Evolutionary conservation across 2,113 vertebrate species (phyloP), one percentile per base, ranked within the genome.

Genomic region (Empidonax alnorum): DNA sequence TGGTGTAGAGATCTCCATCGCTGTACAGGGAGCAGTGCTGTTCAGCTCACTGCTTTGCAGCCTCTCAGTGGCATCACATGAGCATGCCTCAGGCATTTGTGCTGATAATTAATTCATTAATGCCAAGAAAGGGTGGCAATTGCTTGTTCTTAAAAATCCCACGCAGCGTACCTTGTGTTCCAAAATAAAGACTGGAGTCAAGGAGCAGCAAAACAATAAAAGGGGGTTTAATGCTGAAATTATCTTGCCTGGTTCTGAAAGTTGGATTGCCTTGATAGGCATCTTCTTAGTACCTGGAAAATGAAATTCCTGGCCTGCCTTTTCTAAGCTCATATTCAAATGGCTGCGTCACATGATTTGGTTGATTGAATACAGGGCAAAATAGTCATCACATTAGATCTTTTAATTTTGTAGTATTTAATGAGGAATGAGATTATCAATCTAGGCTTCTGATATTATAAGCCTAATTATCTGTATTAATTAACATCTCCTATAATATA

Each of bases 91-190:
- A 37, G 96, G 96, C 94, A 79, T 95, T 96, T 89, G 28, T 67
- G 67, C 63, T 88, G 72, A 49, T 86, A 90, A 94, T 95, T 76
- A 89, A 88, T 96, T 93, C 71, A 93, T 90, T 96, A 88, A 83
- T 88, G 71, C 59, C 82, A 84, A 23, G 66, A 88, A 55, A 96
- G 89, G 39, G 67, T 85, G 91, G 59, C 63, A 96, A 77, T 97
- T 97, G 95, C 97, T 92, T 94, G 67, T 93, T 97, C 95, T 97
- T 87, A 77, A 97, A 97, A 95, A 92, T 94, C 90, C 86, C 96
- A 94, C 46, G 4, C 85, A 88, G 78, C 5, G 14, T 86, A 96
- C 75, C 66, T 87, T 50, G 42, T 56, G 46, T 67, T 47, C 87
- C 50, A 24, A 94, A 95, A 88, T 71, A 80, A 82, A 80, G 55